Base-by-base conservation (phyloP, 2,888 invertebrate species). In the Linnaemya tessellans region DNA sequence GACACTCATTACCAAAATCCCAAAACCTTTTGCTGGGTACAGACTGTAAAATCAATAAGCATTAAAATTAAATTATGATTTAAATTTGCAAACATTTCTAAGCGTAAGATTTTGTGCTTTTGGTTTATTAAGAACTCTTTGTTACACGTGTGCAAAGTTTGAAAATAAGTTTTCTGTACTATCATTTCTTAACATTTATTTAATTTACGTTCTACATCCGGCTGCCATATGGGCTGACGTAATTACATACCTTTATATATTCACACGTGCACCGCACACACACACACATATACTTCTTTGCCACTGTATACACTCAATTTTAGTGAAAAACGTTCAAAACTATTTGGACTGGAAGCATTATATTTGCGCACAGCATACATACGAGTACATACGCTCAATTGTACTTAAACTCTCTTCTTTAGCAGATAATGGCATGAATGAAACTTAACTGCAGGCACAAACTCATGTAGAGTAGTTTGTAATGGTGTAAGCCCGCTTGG, bases 191-290 rank as follows among this genome's bases (percentile, higher is more conserved):
- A 49, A 38, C 58, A 49, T 88, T 89, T 89, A 89, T 91, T 89
- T 90, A 90, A 91, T 91, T 91, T 91, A 90, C 88, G 90, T 89
- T 89, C 90, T 89, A 91, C 90, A 91, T 91, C 91, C 91, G 88
- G 88, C 88, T 89, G 90, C 89, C 90, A 91, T 90, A 89, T 90
- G 90, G 88, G 87, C 62, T 87, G 35, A 68, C 80, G 58, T 74
- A 73, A 20, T 70, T 62, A 49, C 51, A 11, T 67, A 56, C 51
- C 25, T 25, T 11, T 20, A 67, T 13, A 20, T n/a, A 43, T 54
- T 25, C 25, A 38, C 5, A n/a, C 49, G n/a, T 49, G 25, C 35
- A 25, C 13, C 1, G n/a, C n/a, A n/a, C 41, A 41, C 2, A 56
- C 22, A 43, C n/a, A 43, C 11, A 1, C 43, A 41, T 13, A 62